Evolutionary conservation across 2,888 invertebrate species (phyloP).

Genomic region (Leucophenga montana): DNA sequence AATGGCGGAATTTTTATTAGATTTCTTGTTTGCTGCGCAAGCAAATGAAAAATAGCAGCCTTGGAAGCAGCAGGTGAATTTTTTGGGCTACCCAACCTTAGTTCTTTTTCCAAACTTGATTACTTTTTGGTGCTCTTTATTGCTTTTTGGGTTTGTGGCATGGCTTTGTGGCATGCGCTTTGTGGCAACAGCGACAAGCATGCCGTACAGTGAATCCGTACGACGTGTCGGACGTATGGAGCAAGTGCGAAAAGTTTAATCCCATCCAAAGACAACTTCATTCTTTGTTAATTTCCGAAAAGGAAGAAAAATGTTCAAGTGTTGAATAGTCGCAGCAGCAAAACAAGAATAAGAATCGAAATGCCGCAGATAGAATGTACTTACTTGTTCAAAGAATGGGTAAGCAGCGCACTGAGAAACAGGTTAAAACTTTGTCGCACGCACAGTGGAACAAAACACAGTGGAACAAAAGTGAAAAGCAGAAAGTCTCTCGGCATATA

Average conservation of each 20-base stretch:
- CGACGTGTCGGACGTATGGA: background rate
- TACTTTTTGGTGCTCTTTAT: slow-evolving; percentile 5
- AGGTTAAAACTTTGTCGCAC: slow-evolving; percentile 1
- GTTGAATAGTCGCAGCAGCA: background rate
- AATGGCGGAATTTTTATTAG: slow-evolving; percentile 21
- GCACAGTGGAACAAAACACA: background rate
- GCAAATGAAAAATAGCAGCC: background rate
- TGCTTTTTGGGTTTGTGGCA: too few species aligned
- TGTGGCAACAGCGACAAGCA: too few species aligned
- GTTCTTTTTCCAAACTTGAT: slow-evolving; percentile 11
- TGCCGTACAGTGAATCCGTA: too few species aligned
- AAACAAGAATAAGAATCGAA: background rate
- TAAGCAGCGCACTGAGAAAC: background rate
- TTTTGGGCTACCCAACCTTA: background rate
- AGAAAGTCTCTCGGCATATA: too few species aligned
- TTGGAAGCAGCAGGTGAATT: background rate
- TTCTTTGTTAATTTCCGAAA: slow-evolving; percentile 25
- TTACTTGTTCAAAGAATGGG: background rate
- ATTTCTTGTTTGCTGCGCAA: slow-evolving; percentile 14
- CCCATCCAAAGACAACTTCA: slow-evolving; percentile 19
- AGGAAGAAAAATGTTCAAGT: slow-evolving; percentile 18
- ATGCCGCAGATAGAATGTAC: too few species aligned
- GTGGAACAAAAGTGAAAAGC: too few species aligned
- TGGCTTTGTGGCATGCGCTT: too few species aligned
- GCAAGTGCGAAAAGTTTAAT: slow-evolving; percentile 7